Evolutionary conservation across 2,888 invertebrate genomes (phyloP).

Genomic region (Scaptodrosophila latifasciaeformis): DNA sequence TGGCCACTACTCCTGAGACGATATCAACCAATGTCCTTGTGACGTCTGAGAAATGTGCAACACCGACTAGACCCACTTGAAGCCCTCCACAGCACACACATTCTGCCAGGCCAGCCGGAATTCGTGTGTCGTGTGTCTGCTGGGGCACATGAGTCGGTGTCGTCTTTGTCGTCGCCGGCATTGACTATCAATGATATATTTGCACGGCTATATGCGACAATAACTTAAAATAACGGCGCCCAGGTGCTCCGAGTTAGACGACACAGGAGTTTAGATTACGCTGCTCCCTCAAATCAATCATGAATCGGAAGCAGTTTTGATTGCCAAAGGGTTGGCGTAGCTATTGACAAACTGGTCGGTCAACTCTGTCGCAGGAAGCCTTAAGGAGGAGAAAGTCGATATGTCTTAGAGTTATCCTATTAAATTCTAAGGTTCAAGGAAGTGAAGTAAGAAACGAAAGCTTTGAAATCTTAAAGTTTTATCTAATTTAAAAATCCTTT

Average conservation of each 20-base stretch:
- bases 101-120: neutral
- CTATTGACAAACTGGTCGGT: no score
- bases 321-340: no score
- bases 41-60: slow-evolving; percentile 69
- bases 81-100: slow-evolving; percentile 18
- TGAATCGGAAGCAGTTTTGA: no score
- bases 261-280: slow-evolving; percentile 63
- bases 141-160: slow-evolving; percentile 40
- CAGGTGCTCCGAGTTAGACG: slow-evolving; percentile 65
- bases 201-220: slow-evolving; percentile 61
- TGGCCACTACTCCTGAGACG: neutral
- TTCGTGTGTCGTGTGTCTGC: neutral
- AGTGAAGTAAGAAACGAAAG: no score
- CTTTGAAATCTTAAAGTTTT: no score
- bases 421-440: no score
- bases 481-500: no score
- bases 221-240: slow-evolving; percentile 70
- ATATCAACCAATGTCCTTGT: slow-evolving; percentile 38
- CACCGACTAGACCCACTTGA: slow-evolving; percentile 42
- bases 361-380: no score
- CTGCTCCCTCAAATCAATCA: slow-evolving; percentile 59
- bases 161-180: slow-evolving; percentile 29
- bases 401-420: no score
- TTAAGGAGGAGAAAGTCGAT: no score
- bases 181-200: slow-evolving; percentile 58